Percentiles rank a stretch among this genome's conserved stretches.
These are phyloP conservation scores for Amazona ochrocephala DNA, from an alignment of 2,797 vertebrate genomes.

Conservation along the genomic window DNA sequence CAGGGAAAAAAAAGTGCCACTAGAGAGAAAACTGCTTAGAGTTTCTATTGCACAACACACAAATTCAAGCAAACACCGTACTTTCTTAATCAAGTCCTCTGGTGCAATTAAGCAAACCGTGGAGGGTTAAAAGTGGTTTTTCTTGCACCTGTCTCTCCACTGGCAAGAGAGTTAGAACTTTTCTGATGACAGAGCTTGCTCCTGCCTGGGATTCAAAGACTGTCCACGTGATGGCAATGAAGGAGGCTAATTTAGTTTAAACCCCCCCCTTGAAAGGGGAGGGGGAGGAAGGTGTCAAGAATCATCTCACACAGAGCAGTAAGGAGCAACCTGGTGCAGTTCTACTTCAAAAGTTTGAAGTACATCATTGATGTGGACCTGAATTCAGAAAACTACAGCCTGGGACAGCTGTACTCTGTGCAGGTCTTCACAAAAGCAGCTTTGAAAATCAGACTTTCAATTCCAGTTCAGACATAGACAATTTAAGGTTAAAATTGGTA, in stretches of 20 bases:
- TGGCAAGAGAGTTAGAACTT: conserved; percentile 9
- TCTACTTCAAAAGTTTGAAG: conserved; percentile 73
- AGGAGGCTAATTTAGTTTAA: conserved; percentile 82
- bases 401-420: conserved; percentile 12
- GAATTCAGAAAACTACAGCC: conserved; percentile 61
- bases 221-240: conserved; percentile 82
- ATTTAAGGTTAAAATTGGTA: not conserved
- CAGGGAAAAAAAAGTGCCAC: not conserved
- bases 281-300: not conserved
- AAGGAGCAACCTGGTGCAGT: conserved; percentile 66
- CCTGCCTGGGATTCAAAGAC: conserved; percentile 49
- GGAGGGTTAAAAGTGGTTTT: not conserved
- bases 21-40: not conserved
- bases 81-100: not conserved
- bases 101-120: not conserved
- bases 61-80: not conserved
- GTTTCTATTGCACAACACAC: not conserved
- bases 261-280: conserved; percentile 35
- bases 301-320: conserved; percentile 48
- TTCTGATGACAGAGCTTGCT: conserved; percentile 5
- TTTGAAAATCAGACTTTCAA: conserved; percentile 26
- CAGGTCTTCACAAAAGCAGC: conserved; percentile 75
- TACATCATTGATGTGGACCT: not conserved
- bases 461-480: not conserved
- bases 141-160: conserved; percentile 14